phyloP scores from a whole-genome alignment of 2,113 vertebrate genomes.

The Psettodes erumei region DNA sequence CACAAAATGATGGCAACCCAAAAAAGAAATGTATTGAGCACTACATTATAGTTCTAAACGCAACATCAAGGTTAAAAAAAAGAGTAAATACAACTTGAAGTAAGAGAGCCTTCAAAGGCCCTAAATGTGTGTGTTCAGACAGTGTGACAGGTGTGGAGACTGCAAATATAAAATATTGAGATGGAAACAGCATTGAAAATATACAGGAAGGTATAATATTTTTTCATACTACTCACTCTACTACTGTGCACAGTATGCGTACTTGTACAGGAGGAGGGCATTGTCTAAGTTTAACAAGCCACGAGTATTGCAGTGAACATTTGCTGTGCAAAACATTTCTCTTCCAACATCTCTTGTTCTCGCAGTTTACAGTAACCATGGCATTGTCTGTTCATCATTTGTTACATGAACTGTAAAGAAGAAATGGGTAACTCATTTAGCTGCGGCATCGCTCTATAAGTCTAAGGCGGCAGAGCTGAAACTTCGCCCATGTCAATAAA shows the following conservation, averaged over 20 bases:
- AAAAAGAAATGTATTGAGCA: background rate
- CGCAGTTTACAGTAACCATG: background rate
- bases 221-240: constrained; percentile 18
- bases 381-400: background rate
- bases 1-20: background rate
- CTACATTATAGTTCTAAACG: constrained; percentile 16
- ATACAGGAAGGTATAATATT: background rate
- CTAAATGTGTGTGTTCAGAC: constrained; percentile 17
- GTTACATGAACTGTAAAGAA: background rate
- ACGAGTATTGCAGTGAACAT: background rate
- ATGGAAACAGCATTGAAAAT: constrained; percentile 14
- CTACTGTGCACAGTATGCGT: constrained; percentile 14
- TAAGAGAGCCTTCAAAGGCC: background rate
- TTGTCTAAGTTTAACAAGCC: constrained; percentile 6
- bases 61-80: background rate
- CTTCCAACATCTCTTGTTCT: background rate
- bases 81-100: background rate
- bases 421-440: background rate
- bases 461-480: background rate
- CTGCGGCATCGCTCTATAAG: background rate
- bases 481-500: background rate
- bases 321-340: constrained; percentile 13
- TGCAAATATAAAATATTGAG: constrained; percentile 20
- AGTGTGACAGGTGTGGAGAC: constrained; percentile 1
- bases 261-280: background rate